phyloP scores from a whole-genome alignment of 2,888 invertebrate species.

The Sinelater perroti region DNA sequence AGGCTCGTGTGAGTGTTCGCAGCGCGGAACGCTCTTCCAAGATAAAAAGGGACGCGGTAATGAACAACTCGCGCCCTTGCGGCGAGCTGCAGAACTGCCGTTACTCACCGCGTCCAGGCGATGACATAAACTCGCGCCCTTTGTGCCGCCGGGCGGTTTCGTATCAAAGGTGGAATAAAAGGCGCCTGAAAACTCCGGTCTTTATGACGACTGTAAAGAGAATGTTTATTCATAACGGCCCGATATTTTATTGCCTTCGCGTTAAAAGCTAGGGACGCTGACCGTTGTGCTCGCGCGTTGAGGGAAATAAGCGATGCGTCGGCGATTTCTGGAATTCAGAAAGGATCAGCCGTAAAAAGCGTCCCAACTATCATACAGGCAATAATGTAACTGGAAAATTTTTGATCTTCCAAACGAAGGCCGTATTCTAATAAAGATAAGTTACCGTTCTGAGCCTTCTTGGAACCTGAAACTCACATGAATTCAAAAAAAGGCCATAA shows the following conservation, averaged over 20 bases:
- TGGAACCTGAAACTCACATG: too few species aligned
- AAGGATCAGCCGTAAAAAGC: too few species aligned
- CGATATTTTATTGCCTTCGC: slow-evolving; percentile 17
- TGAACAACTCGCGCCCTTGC: slow-evolving; percentile 14
- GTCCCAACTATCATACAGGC: too few species aligned
- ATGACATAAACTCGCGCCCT: slow-evolving; percentile 11
- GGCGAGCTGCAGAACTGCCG: slow-evolving; percentile 15
- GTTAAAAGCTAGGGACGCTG: slow-evolving; percentile 5
- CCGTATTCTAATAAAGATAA: too few species aligned
- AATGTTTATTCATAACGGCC: slow-evolving; percentile 20
- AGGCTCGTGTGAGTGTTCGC: slow-evolving; percentile 12
- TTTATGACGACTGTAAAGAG: slow-evolving; percentile 18
- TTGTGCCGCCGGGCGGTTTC: slow-evolving; percentile 11
- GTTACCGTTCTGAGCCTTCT: too few species aligned
- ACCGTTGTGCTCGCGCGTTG: too few species aligned
- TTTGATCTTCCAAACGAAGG: too few species aligned
- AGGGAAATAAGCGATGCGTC: too few species aligned
- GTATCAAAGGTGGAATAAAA: slow-evolving; percentile 16
- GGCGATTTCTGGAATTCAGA: too few species aligned
- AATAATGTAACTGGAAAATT: too few species aligned
- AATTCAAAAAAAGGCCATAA: too few species aligned
- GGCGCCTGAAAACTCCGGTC: slow-evolving; percentile 2
- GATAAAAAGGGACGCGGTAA: slow-evolving; percentile 10
- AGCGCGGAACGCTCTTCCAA: background rate
- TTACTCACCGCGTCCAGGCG: slow-evolving; percentile 16